Conservation (phyloP, 2,888 invertebrate genomes). For the Ichneumoninae sp. region DNA sequence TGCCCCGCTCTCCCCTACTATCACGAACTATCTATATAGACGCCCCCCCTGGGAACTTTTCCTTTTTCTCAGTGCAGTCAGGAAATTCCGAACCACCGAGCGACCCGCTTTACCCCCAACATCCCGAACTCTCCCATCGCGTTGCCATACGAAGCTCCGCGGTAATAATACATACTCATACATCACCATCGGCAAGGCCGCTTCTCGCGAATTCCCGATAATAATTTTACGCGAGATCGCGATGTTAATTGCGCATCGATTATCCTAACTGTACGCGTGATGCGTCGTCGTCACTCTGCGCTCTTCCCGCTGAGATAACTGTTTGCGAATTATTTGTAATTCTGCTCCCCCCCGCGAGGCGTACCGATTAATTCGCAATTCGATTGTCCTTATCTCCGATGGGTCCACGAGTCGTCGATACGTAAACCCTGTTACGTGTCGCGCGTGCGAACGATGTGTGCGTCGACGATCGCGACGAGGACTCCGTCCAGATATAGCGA, state of each 20-base stretch:
- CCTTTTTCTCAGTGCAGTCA: neutral
- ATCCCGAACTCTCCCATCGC: neutral
- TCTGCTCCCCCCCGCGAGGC: constrained; percentile 37
- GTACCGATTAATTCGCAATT: constrained; percentile 45
- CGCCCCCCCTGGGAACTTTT: no score
- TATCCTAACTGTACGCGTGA: constrained; percentile 63
- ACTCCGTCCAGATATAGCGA: constrained; percentile 13
- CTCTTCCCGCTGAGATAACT: constrained; percentile 59
- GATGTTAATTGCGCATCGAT: constrained; percentile 62
- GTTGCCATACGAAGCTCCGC: constrained; percentile 19
- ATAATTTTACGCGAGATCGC: constrained; percentile 55
- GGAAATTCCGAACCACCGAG: neutral
- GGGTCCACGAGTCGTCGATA: constrained; percentile 39
- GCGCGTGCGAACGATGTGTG: neutral
- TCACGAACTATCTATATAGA: no score
- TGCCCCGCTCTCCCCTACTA: no score
- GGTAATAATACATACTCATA: constrained; percentile 17
- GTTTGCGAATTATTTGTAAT: constrained; percentile 63
- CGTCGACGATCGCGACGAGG: neutral
- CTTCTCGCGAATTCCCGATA: constrained; percentile 61
- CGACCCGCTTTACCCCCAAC: neutral
- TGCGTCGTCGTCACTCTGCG: constrained; percentile 17
- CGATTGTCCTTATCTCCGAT: constrained; percentile 45
- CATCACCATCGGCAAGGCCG: constrained; percentile 61
- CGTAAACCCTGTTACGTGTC: constrained; percentile 24